Percentiles rank a stretch among this genome's conserved stretches.
Conservation (phyloP, 2,797 vertebrate genomes). For the Xyrichtys novacula region DNA sequence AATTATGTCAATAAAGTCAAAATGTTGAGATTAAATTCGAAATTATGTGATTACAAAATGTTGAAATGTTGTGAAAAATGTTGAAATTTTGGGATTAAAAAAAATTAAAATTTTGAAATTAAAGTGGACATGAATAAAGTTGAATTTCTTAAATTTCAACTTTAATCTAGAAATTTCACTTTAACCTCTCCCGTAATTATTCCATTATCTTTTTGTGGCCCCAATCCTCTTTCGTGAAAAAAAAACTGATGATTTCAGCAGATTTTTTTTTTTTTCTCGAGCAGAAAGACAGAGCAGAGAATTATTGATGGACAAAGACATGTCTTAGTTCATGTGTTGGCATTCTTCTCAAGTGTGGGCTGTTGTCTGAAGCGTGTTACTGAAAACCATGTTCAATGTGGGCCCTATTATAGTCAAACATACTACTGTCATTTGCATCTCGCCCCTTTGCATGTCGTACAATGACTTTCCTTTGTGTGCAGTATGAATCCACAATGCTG, state of each 20-base stretch:
- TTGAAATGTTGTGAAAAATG: too few species aligned
- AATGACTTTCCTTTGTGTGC: constrained; percentile 55
- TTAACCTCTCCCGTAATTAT: too few species aligned
- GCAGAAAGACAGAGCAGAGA: not conserved
- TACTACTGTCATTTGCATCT: constrained; percentile 41
- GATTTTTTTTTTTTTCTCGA: not conserved
- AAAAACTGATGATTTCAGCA: not conserved
- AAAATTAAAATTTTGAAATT: too few species aligned
- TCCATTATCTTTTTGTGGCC: too few species aligned
- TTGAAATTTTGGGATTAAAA: too few species aligned
- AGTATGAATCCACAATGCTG: constrained; percentile 49
- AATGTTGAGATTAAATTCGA: too few species aligned
- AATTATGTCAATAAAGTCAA: too few species aligned
- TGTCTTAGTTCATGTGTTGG: not conserved
- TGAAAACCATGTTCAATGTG: constrained; percentile 21
- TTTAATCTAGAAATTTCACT: too few species aligned
- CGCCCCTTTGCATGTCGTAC: constrained; percentile 26
- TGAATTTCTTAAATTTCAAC: too few species aligned
- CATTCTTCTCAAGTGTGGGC: not conserved
- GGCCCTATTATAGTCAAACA: constrained; percentile 22
- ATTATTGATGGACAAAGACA: not conserved
- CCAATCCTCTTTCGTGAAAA: too few species aligned
- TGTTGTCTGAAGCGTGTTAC: constrained; percentile 14
- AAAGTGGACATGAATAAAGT: too few species aligned
- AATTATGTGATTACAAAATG: too few species aligned